Evolutionary conservation across 2,888 invertebrate genomes (phyloP).

Genomic region (Tetranychus piercei): DNA sequence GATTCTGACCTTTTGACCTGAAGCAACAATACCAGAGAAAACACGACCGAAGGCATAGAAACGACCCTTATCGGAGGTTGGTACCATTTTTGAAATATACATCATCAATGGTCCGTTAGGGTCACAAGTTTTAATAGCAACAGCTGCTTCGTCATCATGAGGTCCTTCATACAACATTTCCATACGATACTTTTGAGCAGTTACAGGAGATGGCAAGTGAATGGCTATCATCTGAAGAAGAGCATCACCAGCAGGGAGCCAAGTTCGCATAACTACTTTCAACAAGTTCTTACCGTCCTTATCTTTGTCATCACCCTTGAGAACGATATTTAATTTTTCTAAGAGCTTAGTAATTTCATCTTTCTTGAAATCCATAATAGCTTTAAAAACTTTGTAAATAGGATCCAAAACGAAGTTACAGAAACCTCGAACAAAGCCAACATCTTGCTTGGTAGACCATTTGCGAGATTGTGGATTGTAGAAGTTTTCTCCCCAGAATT

Average conservation of each 20-base stretch:
- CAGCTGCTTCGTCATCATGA: conserved; percentile 78
- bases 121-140: conserved; percentile 63
- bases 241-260: conserved; percentile 98
- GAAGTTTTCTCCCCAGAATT: conserved; percentile 93
- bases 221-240: conserved; percentile 99
- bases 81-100: conserved; percentile 99
- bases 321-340: conserved; percentile 70
- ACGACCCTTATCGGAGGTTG: conserved; percentile 96
- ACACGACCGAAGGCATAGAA: conserved; percentile 99
- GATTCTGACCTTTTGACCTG: conserved; percentile 84
- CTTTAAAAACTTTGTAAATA: conserved; percentile 82
- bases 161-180: conserved; percentile 99
- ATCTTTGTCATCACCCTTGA: conserved; percentile 87
- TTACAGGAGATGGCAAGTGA: conserved; percentile 94
- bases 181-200: conserved; percentile 97
- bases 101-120: conserved; percentile 96
- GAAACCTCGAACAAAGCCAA: conserved; percentile 88
- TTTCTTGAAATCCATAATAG: conserved; percentile 82
- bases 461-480: conserved; percentile 94
- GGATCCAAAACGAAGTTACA: conserved; percentile 97
- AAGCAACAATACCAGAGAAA: conserved; percentile 81
- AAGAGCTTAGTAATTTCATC: conserved; percentile 73
- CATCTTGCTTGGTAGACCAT: conserved; percentile 80
- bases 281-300: conserved; percentile 87
- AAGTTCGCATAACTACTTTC: conserved; percentile 94